Percentiles rank a stretch among this genome's conserved stretches.
These are phyloP conservation scores for Micrasema minimum DNA, from an alignment of 1,140 invertebrate species.

Conservation along the genomic window DNA sequence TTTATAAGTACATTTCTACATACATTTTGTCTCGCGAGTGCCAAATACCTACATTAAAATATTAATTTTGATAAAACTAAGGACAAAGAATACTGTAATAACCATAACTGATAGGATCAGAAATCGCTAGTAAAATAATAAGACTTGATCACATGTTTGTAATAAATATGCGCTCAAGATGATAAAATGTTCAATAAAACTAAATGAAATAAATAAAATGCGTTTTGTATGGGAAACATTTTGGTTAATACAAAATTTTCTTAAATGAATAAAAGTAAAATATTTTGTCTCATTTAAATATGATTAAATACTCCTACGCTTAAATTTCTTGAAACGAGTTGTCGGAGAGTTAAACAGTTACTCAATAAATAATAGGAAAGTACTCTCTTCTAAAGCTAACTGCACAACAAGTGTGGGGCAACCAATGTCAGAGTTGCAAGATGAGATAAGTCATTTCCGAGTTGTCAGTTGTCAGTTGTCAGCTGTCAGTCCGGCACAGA, in stretches of 20 bases:
- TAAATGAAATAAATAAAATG: constrained; percentile 35
- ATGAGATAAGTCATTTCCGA: not conserved
- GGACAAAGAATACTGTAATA: constrained; percentile 20
- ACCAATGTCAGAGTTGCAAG: not conserved
- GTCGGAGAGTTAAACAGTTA: too few species aligned
- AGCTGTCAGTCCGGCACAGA: too few species aligned
- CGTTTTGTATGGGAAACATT: constrained; percentile 5
- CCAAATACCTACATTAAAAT: not conserved
- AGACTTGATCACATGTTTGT: not conserved
- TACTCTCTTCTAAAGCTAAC: not conserved
- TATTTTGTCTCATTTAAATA: not conserved
- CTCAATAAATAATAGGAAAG: constrained; percentile 6
- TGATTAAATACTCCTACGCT: not conserved
- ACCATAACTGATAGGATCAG: not conserved
- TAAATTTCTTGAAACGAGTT: not conserved
- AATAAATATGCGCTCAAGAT: not conserved
- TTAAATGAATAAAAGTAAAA: not conserved
- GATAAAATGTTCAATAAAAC: constrained; percentile 22
- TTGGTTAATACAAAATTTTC: not conserved
- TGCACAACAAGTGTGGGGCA: not conserved
- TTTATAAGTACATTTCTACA: too few species aligned
- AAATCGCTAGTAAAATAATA: not conserved
- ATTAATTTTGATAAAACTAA: constrained; percentile 18
- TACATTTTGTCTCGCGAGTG: not conserved
- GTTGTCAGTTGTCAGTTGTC: not conserved